A percentile compares a stretch with the other conserved stretches of the same genome.
Evolutionary conservation across 1,140 invertebrate genomes (phyloP).

Genomic region (Drosophila ambigua): DNA sequence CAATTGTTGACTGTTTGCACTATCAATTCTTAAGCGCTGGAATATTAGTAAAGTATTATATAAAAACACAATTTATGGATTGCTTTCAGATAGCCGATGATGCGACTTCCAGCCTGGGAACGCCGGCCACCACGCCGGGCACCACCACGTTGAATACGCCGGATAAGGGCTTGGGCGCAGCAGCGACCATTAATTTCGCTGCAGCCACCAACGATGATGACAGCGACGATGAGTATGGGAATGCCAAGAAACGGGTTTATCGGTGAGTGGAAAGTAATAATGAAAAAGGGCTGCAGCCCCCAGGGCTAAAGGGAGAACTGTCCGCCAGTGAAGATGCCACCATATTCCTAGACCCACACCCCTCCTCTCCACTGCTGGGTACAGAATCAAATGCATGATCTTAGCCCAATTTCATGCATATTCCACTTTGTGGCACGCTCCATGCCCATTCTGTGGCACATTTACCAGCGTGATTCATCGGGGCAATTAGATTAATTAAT

Average conservation of each 20-base stretch:
- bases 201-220: constrained; percentile 52
- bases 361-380: too few relatives aligned
- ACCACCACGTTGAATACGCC: constrained; percentile 15
- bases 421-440: too few relatives aligned
- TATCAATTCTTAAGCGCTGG: constrained; percentile 22
- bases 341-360: too few relatives aligned
- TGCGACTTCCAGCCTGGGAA: constrained; percentile 51
- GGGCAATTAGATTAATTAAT: constrained; percentile 74
- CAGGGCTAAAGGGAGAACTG: constrained; percentile 2
- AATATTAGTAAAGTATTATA: constrained; percentile 2
- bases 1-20: constrained; percentile 21
- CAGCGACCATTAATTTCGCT: constrained; percentile 44
- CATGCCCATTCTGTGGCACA: constrained; percentile 1
- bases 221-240: constrained; percentile 70
- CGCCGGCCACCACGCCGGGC: constrained; percentile 36
- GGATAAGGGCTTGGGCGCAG: constrained; percentile 31
- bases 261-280: constrained; percentile 42
- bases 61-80: background rate
- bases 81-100: constrained; percentile 56
- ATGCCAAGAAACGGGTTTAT: constrained; percentile 57
- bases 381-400: background rate
- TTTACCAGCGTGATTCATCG: constrained; percentile 33
- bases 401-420: background rate
- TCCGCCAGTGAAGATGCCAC: background rate
- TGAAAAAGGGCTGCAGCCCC: background rate